Percentiles rank a stretch among this genome's conserved stretches.
Evolutionary conservation across 35 echinoderm and acorn worm genomes (phyloP).

Genomic region (Apostichopus californicus): DNA sequence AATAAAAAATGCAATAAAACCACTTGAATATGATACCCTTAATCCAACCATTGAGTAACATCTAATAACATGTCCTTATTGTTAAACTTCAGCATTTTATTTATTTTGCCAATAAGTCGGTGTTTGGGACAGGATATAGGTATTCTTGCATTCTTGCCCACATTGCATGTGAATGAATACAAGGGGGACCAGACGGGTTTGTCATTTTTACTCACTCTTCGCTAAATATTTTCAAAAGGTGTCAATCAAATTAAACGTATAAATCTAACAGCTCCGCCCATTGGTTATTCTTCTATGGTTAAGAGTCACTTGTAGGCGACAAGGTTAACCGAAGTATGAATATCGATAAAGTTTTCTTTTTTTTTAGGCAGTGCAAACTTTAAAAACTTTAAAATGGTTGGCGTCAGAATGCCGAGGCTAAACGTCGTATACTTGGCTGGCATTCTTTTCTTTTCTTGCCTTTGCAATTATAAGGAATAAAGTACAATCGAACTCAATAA

Average conservation of each 20-base stretch:
- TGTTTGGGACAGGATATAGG: constrained; percentile 8
- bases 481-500: not conserved
- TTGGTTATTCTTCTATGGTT: not conserved
- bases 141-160: not conserved
- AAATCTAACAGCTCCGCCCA: constrained; percentile 22
- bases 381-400: not conserved
- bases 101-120: constrained; percentile 20
- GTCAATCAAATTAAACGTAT: constrained; percentile 30
- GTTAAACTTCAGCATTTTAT: not conserved
- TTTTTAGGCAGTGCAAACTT: constrained; percentile 11
- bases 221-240: not conserved
- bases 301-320: constrained; percentile 19
- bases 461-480: not conserved
- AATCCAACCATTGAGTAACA: not conserved
- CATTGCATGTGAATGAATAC: not conserved
- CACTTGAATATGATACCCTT: not conserved
- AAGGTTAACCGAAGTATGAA: constrained; percentile 44
- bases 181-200: not conserved
- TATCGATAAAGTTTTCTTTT: not conserved
- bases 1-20: not conserved
- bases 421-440: not conserved
- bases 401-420: constrained; percentile 14
- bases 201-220: constrained; percentile 19
- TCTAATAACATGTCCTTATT: not conserved
- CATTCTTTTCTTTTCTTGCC: not conserved